Base-by-base conservation (phyloP, 2,797 vertebrate species). In the Acanthurus tractus region DNA sequence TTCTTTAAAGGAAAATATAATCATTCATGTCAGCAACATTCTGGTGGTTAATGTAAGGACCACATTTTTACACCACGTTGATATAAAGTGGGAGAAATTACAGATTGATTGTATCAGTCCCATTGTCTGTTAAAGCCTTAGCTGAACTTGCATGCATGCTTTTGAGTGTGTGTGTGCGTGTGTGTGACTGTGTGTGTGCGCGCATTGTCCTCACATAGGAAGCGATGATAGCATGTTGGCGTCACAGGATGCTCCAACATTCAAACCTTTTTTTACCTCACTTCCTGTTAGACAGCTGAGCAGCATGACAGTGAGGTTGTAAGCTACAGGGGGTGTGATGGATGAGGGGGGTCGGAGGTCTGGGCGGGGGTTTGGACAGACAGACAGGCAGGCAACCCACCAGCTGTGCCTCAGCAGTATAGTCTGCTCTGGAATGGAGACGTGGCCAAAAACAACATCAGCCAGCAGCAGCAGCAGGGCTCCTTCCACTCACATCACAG, bases 401-500 rank as follows among this genome's bases (percentile, higher is more conserved):
- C 91, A 90, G 89, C 88, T 92, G 91, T 88, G 83, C 18, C 82
- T 75, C 72, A 75, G 81, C 63, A 74, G 79, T 61, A n/a, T 67
- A 52, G 89, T 92, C 86, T 89, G 71, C 15, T 38, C 79, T 82
- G 80, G 56, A 86, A 70, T 81, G 80, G 76, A 76, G 72, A 76
- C 40, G 64, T 72, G 76, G 86, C 92, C 91, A 91, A 92, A 82
- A 90, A 86, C 88, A 93, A 89, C 89, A 93, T 70, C 75, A 86
- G 15, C 79, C 80, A 70, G 46, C 83, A 81, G 87, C 83, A 81
- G 87, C 85, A 90, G 86, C 87, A 63, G 76, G 83, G 44, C 86
- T 92, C 86, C 92, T 91, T 90, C 86, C 78, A 86, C 65, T 81
- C 77, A 86, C 89, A 91, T 93, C 88, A 88, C 71, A 88, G 85